phyloP scores from a whole-genome alignment of 2,113 vertebrate genomes.

The Muscicapa adusta region DNA sequence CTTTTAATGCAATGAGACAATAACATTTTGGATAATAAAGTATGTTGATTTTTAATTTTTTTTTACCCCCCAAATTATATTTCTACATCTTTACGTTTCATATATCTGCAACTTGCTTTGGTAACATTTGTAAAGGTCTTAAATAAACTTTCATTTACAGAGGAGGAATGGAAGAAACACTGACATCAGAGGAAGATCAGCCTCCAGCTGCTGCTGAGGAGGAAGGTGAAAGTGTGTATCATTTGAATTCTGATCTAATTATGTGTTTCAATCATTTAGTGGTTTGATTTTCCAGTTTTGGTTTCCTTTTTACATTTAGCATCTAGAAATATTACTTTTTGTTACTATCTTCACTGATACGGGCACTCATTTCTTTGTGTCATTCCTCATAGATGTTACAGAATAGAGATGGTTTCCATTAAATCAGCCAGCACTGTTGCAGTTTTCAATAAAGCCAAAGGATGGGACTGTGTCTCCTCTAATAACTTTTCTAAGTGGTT shows the following conservation, averaged over 20 bases:
- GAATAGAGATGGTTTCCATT: neutral
- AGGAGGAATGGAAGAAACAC: constrained; percentile 44
- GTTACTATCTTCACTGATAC: neutral
- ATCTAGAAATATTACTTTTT: neutral
- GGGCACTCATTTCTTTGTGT: neutral
- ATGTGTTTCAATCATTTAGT: neutral
- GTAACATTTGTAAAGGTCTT: neutral
- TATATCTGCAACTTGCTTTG: neutral
- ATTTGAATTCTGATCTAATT: neutral
- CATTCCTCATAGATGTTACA: neutral
- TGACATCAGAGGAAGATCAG: constrained; percentile 43
- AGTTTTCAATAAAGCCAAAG: neutral
- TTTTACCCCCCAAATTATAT: neutral
- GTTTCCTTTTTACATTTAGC: neutral
- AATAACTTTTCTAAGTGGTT: neutral
- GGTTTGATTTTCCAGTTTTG: neutral
- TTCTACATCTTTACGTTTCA: neutral
- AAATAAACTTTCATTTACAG: constrained; percentile 67
- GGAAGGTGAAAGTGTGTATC: constrained; percentile 60
- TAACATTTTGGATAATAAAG: neutral
- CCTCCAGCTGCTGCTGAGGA: constrained; percentile 21
- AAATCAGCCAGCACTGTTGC: neutral
- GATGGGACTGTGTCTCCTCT: neutral
- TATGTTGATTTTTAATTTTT: neutral
- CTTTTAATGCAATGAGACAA: neutral